A percentile compares a stretch with the other conserved stretches of the same genome.
Conservation (phyloP, 2,113 vertebrate species). For the Centropus bengalensis region DNA sequence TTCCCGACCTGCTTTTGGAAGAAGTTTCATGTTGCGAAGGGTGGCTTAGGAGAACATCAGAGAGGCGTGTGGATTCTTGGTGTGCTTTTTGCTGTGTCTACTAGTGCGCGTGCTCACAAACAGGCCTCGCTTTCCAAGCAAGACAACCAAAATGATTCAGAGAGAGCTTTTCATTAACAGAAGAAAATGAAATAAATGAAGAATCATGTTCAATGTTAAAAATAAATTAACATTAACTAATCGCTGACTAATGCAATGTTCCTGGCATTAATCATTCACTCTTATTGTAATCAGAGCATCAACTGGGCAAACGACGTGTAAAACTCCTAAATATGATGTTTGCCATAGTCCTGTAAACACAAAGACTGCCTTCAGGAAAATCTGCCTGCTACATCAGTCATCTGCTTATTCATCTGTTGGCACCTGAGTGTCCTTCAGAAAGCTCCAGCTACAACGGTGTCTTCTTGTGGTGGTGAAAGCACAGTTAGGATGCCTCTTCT, state of each 20-base stretch:
- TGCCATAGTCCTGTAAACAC: background rate
- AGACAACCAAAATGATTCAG: background rate
- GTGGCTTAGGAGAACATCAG: background rate
- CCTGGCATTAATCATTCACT: background rate
- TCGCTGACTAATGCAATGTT: background rate
- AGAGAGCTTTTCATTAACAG: background rate
- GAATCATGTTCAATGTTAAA: constrained; percentile 2
- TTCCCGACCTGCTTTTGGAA: background rate
- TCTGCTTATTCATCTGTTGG: background rate
- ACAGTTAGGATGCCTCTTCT: background rate
- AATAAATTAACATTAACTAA: constrained; percentile 44
- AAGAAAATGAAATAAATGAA: background rate
- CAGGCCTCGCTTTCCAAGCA: background rate
- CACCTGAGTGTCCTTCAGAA: fast-evolving
- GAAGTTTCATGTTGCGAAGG: background rate
- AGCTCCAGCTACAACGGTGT: fast-evolving
- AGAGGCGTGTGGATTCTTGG: fast-evolving
- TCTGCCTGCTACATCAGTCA: fast-evolving
- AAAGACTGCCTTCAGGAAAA: fast-evolving
- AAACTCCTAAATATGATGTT: fast-evolving
- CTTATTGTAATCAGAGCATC: background rate
- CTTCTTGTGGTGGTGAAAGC: fast-evolving
- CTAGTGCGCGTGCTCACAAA: background rate
- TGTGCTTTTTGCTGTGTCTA: background rate
- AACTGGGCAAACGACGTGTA: fast-evolving